Conservation (phyloP, 2,797 vertebrate species). For the Phalanger gymnotis region DNA sequence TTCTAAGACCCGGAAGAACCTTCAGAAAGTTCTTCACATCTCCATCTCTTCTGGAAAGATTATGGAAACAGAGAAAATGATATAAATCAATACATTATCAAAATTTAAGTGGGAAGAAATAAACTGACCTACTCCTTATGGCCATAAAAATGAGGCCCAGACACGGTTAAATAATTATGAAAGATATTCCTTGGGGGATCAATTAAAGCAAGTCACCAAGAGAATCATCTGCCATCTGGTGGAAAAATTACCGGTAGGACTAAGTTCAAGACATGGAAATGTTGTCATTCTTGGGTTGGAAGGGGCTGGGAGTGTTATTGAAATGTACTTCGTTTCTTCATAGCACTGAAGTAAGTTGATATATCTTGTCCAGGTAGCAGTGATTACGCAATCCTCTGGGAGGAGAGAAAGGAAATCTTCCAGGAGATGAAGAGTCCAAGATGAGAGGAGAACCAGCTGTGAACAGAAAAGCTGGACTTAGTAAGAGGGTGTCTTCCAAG, state of each 20-base stretch:
- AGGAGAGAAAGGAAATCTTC: background rate
- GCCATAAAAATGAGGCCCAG: background rate
- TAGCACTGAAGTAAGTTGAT: background rate
- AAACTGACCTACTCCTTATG: background rate
- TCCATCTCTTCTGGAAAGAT: conserved; percentile 18
- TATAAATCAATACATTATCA: background rate
- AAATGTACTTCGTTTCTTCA: background rate
- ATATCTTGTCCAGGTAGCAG: background rate
- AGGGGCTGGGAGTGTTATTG: background rate
- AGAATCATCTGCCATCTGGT: background rate
- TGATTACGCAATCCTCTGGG: background rate
- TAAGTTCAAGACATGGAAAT: conserved; percentile 25
- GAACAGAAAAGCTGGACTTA: background rate
- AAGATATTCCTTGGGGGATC: background rate
- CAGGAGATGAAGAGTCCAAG: background rate
- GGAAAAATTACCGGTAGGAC: background rate
- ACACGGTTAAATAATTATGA: background rate
- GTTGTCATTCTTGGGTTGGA: background rate
- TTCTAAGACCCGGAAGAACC: conserved; percentile 37
- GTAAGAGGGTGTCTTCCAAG: background rate
- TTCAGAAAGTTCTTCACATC: conserved; percentile 36
- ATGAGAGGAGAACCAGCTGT: background rate
- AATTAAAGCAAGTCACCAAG: conserved; percentile 33
- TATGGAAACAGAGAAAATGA: conserved; percentile 25
- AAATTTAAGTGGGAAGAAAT: conserved; percentile 1